A percentile compares a stretch with the other conserved stretches of the same genome.
phyloP scores from a whole-genome alignment of 2,113 vertebrate species.

The Cynocephalus volans region DNA sequence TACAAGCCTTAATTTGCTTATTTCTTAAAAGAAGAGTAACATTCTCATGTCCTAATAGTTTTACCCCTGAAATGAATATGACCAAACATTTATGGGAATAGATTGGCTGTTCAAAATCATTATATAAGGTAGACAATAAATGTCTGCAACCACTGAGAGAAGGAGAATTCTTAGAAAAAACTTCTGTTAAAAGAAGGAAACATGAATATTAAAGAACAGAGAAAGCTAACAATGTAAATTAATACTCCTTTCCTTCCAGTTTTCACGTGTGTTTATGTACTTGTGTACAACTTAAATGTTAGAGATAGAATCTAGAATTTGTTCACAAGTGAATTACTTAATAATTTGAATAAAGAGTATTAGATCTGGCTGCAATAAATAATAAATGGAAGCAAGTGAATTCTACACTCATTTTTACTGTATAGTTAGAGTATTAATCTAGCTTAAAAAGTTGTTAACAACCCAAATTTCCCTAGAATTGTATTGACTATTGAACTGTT shows the following conservation, averaged over 20 bases:
- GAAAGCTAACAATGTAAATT: background rate
- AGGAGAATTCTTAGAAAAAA: background rate
- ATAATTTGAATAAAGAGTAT: constrained; percentile 17
- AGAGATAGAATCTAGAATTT: constrained; percentile 54
- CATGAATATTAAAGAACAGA: background rate
- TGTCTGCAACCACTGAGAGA: background rate
- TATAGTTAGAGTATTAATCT: background rate
- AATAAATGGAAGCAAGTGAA: background rate
- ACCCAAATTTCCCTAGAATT: background rate
- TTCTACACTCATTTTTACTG: background rate
- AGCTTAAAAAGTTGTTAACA: background rate
- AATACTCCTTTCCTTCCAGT: background rate
- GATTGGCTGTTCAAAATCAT: background rate
- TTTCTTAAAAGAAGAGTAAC: constrained; percentile 34
- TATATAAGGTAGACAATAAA: background rate
- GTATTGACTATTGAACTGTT: constrained; percentile 59
- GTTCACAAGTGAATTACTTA: constrained; percentile 36
- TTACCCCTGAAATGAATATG: constrained; percentile 10
- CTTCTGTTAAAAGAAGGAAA: background rate
- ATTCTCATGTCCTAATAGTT: constrained; percentile 8
- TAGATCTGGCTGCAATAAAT: constrained; percentile 14
- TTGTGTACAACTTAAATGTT: constrained; percentile 28
- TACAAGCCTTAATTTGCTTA: constrained; percentile 44
- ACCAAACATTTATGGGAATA: background rate
- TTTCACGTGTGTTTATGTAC: background rate